A percentile compares a stretch with the other conserved stretches of the same genome.
Conservation (phyloP, 2,888 invertebrate species). For the Congeria kusceri region DNA sequence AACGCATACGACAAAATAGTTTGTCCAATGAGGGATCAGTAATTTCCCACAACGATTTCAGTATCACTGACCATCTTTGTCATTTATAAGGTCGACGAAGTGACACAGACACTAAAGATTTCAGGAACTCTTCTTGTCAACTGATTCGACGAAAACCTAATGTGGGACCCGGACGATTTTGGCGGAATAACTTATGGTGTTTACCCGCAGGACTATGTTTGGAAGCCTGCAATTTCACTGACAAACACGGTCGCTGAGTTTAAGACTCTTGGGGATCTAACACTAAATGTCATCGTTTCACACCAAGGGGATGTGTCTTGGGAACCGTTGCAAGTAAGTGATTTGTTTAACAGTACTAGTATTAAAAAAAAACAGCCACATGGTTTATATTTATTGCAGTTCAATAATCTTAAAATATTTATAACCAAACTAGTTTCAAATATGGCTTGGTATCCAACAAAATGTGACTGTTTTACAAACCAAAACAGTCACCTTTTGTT, state of each 20-base stretch:
- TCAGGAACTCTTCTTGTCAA: constrained; percentile 3
- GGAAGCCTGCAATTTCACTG: constrained; percentile 7
- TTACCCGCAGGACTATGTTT: constrained; percentile 15
- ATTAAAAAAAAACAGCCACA: too few species aligned
- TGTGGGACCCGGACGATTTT: constrained; percentile 12
- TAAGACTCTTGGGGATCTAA: constrained; percentile 15
- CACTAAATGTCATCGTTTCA: constrained; percentile 3
- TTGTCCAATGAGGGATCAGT: constrained; percentile 11
- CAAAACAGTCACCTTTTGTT: too few species aligned
- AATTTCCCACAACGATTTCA: not conserved
- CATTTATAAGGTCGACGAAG: constrained; percentile 11
- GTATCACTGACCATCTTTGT: constrained; percentile 1
- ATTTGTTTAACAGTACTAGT: too few species aligned
- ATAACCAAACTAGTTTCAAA: too few species aligned
- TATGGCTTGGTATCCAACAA: too few species aligned
- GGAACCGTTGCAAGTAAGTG: constrained; percentile 16
- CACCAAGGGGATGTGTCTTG: not conserved
- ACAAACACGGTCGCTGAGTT: constrained; percentile 11
- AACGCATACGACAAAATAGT: constrained; percentile 7
- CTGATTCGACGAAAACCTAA: constrained; percentile 6
- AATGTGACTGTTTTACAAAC: too few species aligned
- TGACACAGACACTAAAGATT: constrained; percentile 4
- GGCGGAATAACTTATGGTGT: not conserved
- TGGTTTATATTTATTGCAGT: too few species aligned
- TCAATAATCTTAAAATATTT: too few species aligned